Conservation (phyloP, 2,888 invertebrate genomes). For the Desoria tigrina region DNA sequence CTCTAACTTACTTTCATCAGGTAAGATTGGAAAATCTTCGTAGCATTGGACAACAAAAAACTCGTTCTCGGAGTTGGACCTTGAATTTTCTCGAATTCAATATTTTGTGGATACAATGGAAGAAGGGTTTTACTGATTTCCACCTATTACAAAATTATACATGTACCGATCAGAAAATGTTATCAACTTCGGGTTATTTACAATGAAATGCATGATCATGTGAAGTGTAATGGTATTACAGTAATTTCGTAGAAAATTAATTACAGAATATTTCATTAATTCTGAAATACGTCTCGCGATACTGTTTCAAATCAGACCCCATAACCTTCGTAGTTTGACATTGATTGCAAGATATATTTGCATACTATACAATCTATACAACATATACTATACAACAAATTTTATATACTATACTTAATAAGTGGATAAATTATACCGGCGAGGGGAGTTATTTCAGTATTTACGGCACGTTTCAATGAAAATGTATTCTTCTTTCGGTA, state of each 20-base stretch:
- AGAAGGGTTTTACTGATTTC: conserved; percentile 40
- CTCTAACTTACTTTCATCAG: conserved; percentile 37
- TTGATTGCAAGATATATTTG: no score
- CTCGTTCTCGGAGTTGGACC: conserved; percentile 59
- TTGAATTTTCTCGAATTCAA: conserved; percentile 34
- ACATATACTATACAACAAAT: no score
- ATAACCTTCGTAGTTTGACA: no score
- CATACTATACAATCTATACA: no score
- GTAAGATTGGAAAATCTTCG: conserved; percentile 41
- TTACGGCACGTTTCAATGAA: conserved; percentile 3
- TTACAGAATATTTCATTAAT: no score
- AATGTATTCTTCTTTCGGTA: neutral
- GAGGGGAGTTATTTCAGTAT: neutral
- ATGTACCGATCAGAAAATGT: neutral
- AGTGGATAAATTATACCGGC: neutral
- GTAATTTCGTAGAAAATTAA: no score
- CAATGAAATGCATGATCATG: no score
- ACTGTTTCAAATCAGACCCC: no score
- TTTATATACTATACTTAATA: no score
- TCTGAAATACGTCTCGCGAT: no score
- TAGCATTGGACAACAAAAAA: conserved; percentile 31
- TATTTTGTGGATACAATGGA: conserved; percentile 50
- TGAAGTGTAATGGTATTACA: no score
- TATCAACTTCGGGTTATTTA: no score
- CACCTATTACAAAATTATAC: conserved; percentile 24